Percentiles rank a stretch among this genome's conserved stretches.
Conservation (phyloP, 2,797 vertebrate genomes). For the Bovichtus variegatus region DNA sequence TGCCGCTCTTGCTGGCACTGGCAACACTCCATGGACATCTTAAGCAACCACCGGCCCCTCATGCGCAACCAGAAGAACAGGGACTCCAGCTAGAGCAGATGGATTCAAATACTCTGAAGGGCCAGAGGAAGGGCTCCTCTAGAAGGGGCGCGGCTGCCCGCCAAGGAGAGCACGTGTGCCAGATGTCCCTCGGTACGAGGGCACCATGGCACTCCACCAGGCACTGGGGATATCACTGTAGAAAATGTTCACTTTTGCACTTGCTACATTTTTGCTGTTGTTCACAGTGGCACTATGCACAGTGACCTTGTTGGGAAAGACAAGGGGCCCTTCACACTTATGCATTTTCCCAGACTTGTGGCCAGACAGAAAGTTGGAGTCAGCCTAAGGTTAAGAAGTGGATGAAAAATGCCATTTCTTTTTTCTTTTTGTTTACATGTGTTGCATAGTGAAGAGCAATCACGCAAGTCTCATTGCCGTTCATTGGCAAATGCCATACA, state of each 20-base stretch:
- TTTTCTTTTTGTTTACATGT: slow-evolving; percentile 84
- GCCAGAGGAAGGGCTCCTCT: slow-evolving; percentile 61
- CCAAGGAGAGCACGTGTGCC: slow-evolving; percentile 84
- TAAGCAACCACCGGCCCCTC: slow-evolving; percentile 97
- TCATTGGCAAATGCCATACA: slow-evolving; percentile 96
- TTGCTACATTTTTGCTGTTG: slow-evolving; percentile 96
- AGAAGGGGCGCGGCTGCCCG: slow-evolving; percentile 66
- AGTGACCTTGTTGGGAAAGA: slow-evolving; percentile 87
- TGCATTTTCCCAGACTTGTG: slow-evolving; percentile 93
- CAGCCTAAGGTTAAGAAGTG: slow-evolving; percentile 88
- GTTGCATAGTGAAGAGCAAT: slow-evolving; percentile 94
- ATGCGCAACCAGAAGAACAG: slow-evolving; percentile 99
- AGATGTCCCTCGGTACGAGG: slow-evolving; percentile 71
- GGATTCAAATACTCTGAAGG: slow-evolving; percentile 57
- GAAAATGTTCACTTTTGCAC: slow-evolving; percentile 98
- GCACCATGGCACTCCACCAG: slow-evolving; percentile 83
- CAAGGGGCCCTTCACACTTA: slow-evolving; percentile 80
- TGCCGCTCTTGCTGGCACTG: slow-evolving; percentile 99
- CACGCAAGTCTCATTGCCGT: slow-evolving; percentile 93
- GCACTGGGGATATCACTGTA: slow-evolving; percentile 87
- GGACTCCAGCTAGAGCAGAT: slow-evolving; percentile 91
- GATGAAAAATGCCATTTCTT: slow-evolving; percentile 85
- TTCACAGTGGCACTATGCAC: slow-evolving; percentile 96
- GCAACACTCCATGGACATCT: slow-evolving; percentile 96
- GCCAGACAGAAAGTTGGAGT: slow-evolving; percentile 86